phyloP scores from a whole-genome alignment of 2,113 vertebrate species.

The Hippocampus mohnikei region DNA sequence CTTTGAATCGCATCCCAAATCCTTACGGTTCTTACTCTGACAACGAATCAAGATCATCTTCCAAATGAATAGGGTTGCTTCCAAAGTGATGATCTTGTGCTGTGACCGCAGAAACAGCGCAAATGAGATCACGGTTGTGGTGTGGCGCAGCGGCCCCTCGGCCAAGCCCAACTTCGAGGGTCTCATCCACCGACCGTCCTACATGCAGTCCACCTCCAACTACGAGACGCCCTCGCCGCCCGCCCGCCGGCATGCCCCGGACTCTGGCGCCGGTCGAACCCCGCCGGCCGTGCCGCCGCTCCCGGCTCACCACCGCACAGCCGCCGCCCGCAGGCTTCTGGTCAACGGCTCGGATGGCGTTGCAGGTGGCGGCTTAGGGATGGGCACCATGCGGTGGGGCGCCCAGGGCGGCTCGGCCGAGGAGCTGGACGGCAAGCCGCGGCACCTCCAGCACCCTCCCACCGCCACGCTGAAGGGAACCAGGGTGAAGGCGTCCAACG shows the following conservation, averaged over 20 bases:
- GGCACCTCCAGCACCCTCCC: slow-evolving; percentile 57
- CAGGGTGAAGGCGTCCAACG: slow-evolving; percentile 74
- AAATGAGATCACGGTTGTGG: slow-evolving; percentile 84
- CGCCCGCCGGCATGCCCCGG: slow-evolving; percentile 66
- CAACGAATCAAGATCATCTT: not conserved
- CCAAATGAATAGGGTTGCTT: not conserved
- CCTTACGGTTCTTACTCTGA: not conserved
- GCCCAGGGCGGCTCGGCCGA: slow-evolving; percentile 76
- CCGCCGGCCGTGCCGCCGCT: slow-evolving; percentile 63
- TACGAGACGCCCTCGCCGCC: slow-evolving; percentile 81
- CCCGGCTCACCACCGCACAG: slow-evolving; percentile 78
- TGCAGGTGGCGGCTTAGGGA: slow-evolving; percentile 16
- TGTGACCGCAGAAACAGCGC: slow-evolving; percentile 78
- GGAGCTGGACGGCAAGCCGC: slow-evolving; percentile 70
- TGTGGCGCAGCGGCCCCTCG: slow-evolving; percentile 85
- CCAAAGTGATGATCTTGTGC: not conserved
- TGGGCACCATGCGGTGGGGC: slow-evolving; percentile 62
- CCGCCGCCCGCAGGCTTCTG: slow-evolving; percentile 79
- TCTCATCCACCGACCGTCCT: slow-evolving; percentile 80
- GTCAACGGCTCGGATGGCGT: slow-evolving; percentile 69
- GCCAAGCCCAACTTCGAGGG: slow-evolving; percentile 79
- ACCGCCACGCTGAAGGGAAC: slow-evolving; percentile 74
- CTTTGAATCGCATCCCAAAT: not conserved
- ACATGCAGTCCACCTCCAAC: slow-evolving; percentile 75
- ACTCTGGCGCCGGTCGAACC: slow-evolving; percentile 69